Evolutionary conservation across 2,888 invertebrate genomes (phyloP).

Genomic region (Macrophya alboannulata): DNA sequence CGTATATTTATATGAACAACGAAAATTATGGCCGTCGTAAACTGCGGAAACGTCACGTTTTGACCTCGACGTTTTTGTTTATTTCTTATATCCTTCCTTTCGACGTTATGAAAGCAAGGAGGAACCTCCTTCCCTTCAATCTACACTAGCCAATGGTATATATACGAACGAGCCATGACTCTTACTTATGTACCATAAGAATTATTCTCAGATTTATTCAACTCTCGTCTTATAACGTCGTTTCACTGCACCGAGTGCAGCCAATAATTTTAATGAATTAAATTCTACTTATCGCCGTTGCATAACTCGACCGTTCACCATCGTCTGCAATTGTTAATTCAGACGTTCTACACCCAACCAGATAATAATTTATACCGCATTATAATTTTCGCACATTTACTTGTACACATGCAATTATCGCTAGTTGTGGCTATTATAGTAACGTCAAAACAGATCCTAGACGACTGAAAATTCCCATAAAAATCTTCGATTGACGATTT

Average conservation of each 20-base stretch:
- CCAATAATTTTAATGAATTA: constrained; percentile 18
- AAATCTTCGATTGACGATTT: too few species aligned
- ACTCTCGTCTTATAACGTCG: constrained; percentile 27
- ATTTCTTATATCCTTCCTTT: constrained; percentile 48
- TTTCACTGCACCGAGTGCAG: constrained; percentile 12
- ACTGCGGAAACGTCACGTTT: constrained; percentile 50
- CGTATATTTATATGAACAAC: constrained; percentile 27
- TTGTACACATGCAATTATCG: too few species aligned
- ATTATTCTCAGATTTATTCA: constrained; percentile 9
- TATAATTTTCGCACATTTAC: background rate
- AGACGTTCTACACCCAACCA: background rate
- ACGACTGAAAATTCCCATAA: background rate
- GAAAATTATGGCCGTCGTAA: constrained; percentile 40
- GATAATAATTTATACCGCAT: background rate
- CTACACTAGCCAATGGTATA: background rate
- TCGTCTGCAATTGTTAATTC: background rate
- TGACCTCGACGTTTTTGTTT: constrained; percentile 44
- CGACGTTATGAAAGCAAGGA: constrained; percentile 39
- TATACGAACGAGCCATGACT: too few species aligned
- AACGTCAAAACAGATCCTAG: too few species aligned
- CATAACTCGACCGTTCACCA: background rate
- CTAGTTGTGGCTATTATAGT: too few species aligned
- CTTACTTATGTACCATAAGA: background rate
- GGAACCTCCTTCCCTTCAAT: constrained; percentile 16
- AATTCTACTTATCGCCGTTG: background rate